Percentiles rank a stretch among this genome's conserved stretches.
phyloP scores from a whole-genome alignment of 2,113 vertebrate genomes.

The Parotia lawesii region DNA sequence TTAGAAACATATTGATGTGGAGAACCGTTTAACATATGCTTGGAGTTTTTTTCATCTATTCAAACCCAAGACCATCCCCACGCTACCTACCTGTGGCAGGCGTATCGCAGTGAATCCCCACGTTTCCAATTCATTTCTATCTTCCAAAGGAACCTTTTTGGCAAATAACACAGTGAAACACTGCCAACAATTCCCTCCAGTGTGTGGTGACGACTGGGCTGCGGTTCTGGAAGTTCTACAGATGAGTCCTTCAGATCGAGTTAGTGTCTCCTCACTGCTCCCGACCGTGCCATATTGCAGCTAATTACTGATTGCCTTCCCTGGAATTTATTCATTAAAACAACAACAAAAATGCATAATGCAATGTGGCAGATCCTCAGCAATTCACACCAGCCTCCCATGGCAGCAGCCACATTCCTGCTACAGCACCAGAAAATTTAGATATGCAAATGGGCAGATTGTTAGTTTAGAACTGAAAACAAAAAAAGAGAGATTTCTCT shows the following conservation, averaged over 20 bases:
- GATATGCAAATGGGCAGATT: neutral
- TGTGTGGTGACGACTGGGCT: neutral
- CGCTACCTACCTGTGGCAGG: neutral
- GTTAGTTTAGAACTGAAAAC: neutral
- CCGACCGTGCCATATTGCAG: neutral
- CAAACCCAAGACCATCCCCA: neutral
- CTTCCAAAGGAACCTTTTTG: constrained; percentile 11
- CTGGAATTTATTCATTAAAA: constrained; percentile 7
- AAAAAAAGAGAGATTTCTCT: neutral
- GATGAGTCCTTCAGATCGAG: constrained; percentile 7
- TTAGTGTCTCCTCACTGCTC: neutral
- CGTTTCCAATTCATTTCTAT: neutral
- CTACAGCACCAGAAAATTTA: neutral
- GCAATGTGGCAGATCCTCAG: neutral
- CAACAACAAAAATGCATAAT: neutral
- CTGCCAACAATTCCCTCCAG: neutral
- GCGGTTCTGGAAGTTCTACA: neutral
- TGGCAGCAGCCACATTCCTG: neutral
- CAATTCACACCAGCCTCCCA: neutral
- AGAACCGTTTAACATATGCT: neutral
- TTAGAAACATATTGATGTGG: neutral
- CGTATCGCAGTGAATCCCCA: neutral
- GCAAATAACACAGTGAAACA: neutral
- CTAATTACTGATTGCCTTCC: constrained; percentile 29
- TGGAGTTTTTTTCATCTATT: neutral